These are phyloP conservation scores for Heteromormyrus szaboi DNA, from an alignment of 2,797 vertebrate species.

Conservation along the genomic window DNA sequence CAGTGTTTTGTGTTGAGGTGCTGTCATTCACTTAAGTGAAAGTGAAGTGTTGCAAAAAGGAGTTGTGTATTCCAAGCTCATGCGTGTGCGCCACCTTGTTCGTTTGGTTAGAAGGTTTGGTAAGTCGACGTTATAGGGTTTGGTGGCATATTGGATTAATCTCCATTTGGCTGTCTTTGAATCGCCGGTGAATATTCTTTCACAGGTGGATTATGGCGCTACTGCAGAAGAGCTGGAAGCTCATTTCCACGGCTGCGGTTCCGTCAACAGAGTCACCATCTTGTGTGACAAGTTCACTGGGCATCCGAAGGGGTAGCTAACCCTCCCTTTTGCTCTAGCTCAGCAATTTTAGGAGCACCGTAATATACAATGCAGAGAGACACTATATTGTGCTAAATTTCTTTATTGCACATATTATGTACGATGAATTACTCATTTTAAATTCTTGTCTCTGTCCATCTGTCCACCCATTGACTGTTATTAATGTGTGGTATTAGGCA, in stretches of 20 bases:
- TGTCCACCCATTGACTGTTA: not conserved
- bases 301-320: slow-evolving; percentile 82
- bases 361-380: not conserved
- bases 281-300: slow-evolving; percentile 94
- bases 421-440: not conserved
- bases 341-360: not conserved
- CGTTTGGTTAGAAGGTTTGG: not conserved
- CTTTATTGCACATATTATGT: not conserved
- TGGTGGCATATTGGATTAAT: not conserved
- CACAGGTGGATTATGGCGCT: slow-evolving; percentile 69
- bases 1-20: not conserved
- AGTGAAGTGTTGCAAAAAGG: not conserved
- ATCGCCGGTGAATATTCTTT: not conserved
- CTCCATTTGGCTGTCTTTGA: not conserved
- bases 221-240: slow-evolving; percentile 87
- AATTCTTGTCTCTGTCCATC: not conserved
- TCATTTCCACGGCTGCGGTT: slow-evolving; percentile 92
- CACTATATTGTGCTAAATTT: not conserved
- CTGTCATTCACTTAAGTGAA: not conserved
- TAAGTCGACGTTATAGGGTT: not conserved
- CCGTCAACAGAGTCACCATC: slow-evolving; percentile 93
- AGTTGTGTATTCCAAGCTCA: not conserved
- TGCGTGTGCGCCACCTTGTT: not conserved
- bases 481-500: not conserved
- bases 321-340: not conserved